Evolutionary conservation across 30 jellyfish, hydroid and myxozoan genomes (phyloP).

Genomic region (Aurelia sp.): DNA sequence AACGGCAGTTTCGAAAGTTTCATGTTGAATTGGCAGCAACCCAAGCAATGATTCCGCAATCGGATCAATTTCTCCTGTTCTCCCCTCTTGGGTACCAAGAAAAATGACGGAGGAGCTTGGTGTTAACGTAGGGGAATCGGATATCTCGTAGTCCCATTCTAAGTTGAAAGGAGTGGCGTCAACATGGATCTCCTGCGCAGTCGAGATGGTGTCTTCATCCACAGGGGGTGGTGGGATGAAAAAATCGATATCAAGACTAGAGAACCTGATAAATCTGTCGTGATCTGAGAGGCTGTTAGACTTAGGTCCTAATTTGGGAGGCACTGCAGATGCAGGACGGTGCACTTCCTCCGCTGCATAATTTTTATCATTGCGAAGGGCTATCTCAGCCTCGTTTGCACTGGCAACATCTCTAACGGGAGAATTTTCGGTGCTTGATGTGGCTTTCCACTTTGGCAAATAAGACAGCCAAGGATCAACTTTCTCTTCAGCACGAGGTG

Average conservation of each 20-base stretch:
- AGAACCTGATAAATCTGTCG: constrained; percentile 66
- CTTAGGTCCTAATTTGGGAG: neutral
- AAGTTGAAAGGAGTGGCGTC: constrained; percentile 63
- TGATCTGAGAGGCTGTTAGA: constrained; percentile 40
- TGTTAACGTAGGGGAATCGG: constrained; percentile 78
- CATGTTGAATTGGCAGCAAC: constrained; percentile 82
- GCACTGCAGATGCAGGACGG: constrained; percentile 54
- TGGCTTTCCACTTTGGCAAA: constrained; percentile 59
- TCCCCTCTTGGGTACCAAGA: constrained; percentile 34
- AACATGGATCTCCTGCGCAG: constrained; percentile 40
- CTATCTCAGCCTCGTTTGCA: constrained; percentile 25
- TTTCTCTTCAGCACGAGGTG: constrained; percentile 47
- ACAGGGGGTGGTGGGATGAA: constrained; percentile 99
- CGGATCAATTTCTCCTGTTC: constrained; percentile 72
- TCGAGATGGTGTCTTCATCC: constrained; percentile 61
- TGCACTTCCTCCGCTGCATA: neutral
- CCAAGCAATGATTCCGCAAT: constrained; percentile 83
- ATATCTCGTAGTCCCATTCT: constrained; percentile 75
- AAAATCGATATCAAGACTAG: constrained; percentile 75
- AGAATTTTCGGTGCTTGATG: constrained; percentile 28
- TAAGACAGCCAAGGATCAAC: constrained; percentile 81
- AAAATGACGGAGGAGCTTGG: constrained; percentile 74
- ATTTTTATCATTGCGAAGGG: neutral
- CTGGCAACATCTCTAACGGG: constrained; percentile 20
- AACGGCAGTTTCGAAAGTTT: constrained; percentile 58